Evolutionary conservation across 2,797 vertebrate species (phyloP).

Genomic region (Gobionotothen gibberifrons): DNA sequence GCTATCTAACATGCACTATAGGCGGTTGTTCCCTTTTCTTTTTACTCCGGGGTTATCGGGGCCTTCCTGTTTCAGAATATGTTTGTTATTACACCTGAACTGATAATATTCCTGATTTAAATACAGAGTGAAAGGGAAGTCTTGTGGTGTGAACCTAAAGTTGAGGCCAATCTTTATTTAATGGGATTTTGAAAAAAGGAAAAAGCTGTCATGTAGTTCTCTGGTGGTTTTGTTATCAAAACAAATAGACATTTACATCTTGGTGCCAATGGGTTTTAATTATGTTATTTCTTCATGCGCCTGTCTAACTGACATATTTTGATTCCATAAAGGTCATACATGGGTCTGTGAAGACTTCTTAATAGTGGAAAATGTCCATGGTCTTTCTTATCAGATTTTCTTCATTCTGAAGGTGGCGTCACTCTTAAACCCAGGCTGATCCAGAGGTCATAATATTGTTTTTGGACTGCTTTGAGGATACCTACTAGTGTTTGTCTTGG

Average conservation of each 20-base stretch:
- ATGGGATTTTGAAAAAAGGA: constrained; percentile 8
- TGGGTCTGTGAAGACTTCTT: constrained; percentile 9
- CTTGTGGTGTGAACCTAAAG: constrained; percentile 21
- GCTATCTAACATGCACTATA: constrained; percentile 32
- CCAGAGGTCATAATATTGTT: constrained; percentile 20
- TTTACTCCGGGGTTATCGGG: constrained; percentile 43
- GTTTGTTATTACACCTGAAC: constrained; percentile 61
- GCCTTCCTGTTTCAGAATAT: constrained; percentile 62
- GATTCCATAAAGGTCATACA: constrained; percentile 24
- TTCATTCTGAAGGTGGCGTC: constrained; percentile 10
- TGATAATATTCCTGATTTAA: constrained; percentile 49
- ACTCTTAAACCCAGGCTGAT: neutral
- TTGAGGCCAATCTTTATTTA: constrained; percentile 20
- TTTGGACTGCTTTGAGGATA: constrained; percentile 15
- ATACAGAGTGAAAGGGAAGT: constrained; percentile 37
- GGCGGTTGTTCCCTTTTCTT: constrained; percentile 42
- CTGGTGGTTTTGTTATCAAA: constrained; percentile 19
- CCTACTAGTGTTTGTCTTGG: constrained; percentile 25
- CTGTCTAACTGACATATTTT: neutral
- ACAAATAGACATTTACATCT: constrained; percentile 17
- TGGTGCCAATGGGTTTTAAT: constrained; percentile 6
- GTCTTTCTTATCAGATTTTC: constrained; percentile 21
- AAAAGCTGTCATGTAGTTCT: constrained; percentile 6
- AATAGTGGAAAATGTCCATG: constrained; percentile 14
- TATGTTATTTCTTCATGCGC: constrained; percentile 14